These are phyloP conservation scores for Sebastiscus tertius DNA, from an alignment of 2,797 vertebrate genomes.

Conservation along the genomic window DNA sequence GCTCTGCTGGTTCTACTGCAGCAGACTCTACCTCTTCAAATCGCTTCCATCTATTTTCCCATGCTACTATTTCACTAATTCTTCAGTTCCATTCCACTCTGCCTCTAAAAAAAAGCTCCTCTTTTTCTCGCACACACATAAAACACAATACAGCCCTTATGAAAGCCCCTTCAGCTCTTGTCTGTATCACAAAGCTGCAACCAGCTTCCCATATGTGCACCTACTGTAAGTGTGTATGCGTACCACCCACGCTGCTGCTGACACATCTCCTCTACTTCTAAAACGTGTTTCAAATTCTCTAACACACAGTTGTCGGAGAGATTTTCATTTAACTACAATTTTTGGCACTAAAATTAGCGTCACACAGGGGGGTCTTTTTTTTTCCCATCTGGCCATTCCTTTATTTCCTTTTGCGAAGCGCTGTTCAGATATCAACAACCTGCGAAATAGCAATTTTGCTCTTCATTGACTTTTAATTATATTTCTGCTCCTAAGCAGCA, in stretches of 20 bases:
- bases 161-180: not conserved
- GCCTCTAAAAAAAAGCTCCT: not conserved
- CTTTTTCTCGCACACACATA: not conserved
- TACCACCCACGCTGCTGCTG: slow-evolving; percentile 4
- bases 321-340: slow-evolving; percentile 4
- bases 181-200: slow-evolving; percentile 13
- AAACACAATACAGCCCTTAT: not conserved
- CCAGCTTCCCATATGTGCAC: not conserved
- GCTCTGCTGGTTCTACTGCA: not conserved
- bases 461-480: slow-evolving; percentile 64
- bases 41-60: not conserved
- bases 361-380: not conserved
- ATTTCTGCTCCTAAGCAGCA: slow-evolving; percentile 39
- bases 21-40: not conserved
- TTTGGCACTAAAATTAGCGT: not conserved
- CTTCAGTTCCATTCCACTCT: not conserved
- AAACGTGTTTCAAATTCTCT: not conserved
- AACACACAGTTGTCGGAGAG: not conserved
- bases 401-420: slow-evolving; percentile 10
- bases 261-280: not conserved
- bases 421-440: slow-evolving; percentile 31
- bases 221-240: not conserved
- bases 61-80: not conserved
- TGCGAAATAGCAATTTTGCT: slow-evolving; percentile 43
- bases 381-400: not conserved